phyloP scores from a whole-genome alignment of 64 coral and sea anemone genomes.

The Orbicella faveolata region DNA sequence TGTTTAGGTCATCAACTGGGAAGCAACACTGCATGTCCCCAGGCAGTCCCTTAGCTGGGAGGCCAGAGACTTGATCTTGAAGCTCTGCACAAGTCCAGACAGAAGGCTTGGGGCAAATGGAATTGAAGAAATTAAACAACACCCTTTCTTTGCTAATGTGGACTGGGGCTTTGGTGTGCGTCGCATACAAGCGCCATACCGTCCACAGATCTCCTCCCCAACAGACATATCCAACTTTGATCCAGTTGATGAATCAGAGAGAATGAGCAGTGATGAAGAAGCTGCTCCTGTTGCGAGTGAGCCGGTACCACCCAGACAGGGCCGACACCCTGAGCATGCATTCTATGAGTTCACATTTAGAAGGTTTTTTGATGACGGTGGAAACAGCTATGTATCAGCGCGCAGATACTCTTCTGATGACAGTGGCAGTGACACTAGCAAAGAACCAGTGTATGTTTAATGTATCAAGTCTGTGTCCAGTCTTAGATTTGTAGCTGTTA shows the following conservation, averaged over 20 bases:
- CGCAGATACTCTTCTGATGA: slow-evolving; percentile 67
- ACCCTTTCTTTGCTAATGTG: slow-evolving; percentile 84
- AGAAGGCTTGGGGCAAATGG: slow-evolving; percentile 79
- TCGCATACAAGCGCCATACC: slow-evolving; percentile 69
- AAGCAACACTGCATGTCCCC: slow-evolving; percentile 78
- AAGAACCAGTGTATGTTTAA: slow-evolving; percentile 91
- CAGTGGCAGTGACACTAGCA: slow-evolving; percentile 53
- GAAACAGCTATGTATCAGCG: slow-evolving; percentile 40
- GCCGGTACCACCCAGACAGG: slow-evolving; percentile 41
- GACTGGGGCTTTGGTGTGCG: slow-evolving; percentile 76
- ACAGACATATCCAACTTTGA: slow-evolving; percentile 93
- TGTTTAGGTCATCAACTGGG: slow-evolving; percentile 91
- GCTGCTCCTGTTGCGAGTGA: slow-evolving; percentile 19
- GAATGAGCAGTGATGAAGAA: slow-evolving; percentile 70
- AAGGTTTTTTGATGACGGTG: slow-evolving; percentile 87
- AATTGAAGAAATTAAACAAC: slow-evolving; percentile 80
- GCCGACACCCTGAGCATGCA: slow-evolving; percentile 76
- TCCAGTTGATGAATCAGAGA: slow-evolving; percentile 75
- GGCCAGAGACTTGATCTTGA: slow-evolving; percentile 87
- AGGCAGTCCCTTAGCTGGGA: slow-evolving; percentile 59
- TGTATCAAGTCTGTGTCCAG: not conserved
- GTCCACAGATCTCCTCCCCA: slow-evolving; percentile 68
- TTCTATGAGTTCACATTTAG: slow-evolving; percentile 94
- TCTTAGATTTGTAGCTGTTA: not conserved
- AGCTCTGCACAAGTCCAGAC: slow-evolving; percentile 83